These are phyloP conservation scores for Neotragus moschatus DNA, from an alignment of 2,113 vertebrate species.

Conservation along the genomic window DNA sequence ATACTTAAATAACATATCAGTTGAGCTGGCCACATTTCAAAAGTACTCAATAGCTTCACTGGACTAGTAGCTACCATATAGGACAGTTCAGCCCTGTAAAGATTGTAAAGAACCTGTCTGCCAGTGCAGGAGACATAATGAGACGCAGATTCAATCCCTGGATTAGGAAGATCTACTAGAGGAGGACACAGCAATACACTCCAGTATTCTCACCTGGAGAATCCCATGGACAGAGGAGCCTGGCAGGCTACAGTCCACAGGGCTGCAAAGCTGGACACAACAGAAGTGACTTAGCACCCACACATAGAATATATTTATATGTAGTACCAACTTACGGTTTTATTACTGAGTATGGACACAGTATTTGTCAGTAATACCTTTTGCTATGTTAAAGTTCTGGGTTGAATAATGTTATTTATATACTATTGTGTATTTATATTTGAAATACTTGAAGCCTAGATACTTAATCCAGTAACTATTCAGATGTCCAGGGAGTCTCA, in stretches of 20 bases:
- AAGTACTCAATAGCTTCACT: accelerated
- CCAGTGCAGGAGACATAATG: neutral
- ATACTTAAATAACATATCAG: neutral
- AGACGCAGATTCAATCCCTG: neutral
- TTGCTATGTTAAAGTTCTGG: neutral
- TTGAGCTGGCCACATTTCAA: neutral
- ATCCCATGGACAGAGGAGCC: neutral
- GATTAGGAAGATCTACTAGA: neutral
- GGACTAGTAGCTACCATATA: neutral
- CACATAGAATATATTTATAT: neutral
- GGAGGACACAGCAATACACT: neutral
- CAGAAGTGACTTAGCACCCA: neutral
- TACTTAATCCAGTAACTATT: neutral
- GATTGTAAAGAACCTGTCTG: neutral
- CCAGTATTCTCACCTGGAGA: neutral
- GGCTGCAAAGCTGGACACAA: neutral
- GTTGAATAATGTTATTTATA: neutral
- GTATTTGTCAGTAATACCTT: neutral
- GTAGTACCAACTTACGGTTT: accelerated
- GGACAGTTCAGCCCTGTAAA: neutral
- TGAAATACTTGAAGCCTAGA: neutral
- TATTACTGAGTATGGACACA: neutral
- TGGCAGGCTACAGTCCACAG: neutral
- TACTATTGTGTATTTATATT: neutral
- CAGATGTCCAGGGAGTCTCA: neutral